phyloP scores from a whole-genome alignment of 2,888 invertebrate genomes.

The Melangyna quadrimaculata region DNA sequence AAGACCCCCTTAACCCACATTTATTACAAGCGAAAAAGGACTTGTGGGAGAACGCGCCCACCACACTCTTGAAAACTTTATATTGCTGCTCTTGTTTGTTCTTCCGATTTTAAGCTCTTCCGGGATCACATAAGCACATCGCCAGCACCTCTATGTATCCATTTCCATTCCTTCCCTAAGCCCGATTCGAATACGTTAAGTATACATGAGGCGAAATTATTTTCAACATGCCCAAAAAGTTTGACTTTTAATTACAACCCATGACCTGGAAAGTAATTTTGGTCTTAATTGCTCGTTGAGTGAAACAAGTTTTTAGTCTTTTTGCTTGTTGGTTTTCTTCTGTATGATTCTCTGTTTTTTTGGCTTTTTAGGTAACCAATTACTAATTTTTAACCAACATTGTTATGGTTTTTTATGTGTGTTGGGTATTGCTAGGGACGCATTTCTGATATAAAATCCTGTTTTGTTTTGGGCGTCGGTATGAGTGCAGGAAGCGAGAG shows the following conservation, averaged over 20 bases:
- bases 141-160: constrained; percentile 13
- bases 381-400: constrained; percentile 70
- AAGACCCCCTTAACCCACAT: constrained; percentile 35
- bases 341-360: constrained; percentile 28
- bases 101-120: constrained; percentile 35
- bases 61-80: constrained; percentile 61
- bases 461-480: constrained; percentile 26
- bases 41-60: constrained; percentile 46
- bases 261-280: constrained; percentile 73
- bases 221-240: constrained; percentile 71
- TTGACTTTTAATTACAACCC: constrained; percentile 73
- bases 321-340: constrained; percentile 56
- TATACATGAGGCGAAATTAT: constrained; percentile 70
- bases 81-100: constrained; percentile 44
- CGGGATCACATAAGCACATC: constrained; percentile 15
- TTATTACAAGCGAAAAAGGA: constrained; percentile 32
- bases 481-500: background rate
- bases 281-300: constrained; percentile 74
- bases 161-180: constrained; percentile 58
- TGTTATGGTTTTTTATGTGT: constrained; percentile 66
- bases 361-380: constrained; percentile 66
- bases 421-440: constrained; percentile 24
- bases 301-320: constrained; percentile 72
- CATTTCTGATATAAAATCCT: constrained; percentile 21
- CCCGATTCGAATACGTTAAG: constrained; percentile 65